Conservation (phyloP, 2,113 vertebrate species). For the Raphicerus campestris region DNA sequence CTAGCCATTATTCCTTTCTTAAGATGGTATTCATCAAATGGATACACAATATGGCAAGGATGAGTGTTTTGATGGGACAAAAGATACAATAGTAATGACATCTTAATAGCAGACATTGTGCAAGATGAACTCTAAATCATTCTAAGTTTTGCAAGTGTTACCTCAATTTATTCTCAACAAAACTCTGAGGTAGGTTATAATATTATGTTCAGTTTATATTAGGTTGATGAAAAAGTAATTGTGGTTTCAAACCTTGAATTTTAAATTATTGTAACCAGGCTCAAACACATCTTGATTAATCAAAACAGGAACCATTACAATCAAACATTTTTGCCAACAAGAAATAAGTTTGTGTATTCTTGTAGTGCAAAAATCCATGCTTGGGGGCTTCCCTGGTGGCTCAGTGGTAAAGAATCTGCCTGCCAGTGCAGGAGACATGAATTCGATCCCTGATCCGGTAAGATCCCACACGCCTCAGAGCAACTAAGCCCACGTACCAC, state of each 20-base stretch:
- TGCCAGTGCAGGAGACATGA: background rate
- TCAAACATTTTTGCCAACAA: background rate
- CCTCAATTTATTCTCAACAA: slow-evolving; percentile 32
- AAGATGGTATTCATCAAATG: background rate
- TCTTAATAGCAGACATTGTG: background rate
- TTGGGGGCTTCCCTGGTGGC: background rate
- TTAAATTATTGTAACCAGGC: background rate
- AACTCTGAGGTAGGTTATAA: background rate
- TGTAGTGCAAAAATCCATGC: background rate
- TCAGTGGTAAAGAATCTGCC: background rate
- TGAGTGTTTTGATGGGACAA: slow-evolving; percentile 13
- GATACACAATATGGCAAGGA: background rate
- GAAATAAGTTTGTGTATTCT: background rate
- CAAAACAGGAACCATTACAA: background rate
- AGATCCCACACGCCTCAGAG: background rate
- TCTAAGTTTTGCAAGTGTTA: background rate
- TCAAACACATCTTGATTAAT: background rate
- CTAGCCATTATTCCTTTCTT: background rate
- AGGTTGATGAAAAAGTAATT: background rate
- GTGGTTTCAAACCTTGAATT: background rate
- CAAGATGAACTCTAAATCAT: slow-evolving; percentile 6
- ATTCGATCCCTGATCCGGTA: background rate
- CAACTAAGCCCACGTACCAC: background rate
- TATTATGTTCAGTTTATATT: background rate
- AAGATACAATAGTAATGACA: background rate